These are phyloP conservation scores for Papilio polytes DNA, from an alignment of 1,140 invertebrate genomes.

Conservation along the genomic window DNA sequence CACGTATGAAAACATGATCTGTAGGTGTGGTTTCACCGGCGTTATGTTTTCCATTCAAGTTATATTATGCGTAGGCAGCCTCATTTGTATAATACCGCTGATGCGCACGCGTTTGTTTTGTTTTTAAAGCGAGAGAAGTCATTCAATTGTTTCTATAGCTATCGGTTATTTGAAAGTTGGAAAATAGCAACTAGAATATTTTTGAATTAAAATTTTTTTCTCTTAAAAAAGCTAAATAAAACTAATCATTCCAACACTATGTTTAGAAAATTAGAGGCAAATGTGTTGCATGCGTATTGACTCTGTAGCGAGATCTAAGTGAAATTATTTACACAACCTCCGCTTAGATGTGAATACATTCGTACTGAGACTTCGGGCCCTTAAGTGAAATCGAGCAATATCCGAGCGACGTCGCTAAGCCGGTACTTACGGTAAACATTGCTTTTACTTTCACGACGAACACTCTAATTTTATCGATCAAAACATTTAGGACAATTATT, in stretches of 20 bases:
- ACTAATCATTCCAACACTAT: not conserved
- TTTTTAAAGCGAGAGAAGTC: not conserved
- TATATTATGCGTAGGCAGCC: conserved; percentile 6
- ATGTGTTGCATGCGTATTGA: not conserved
- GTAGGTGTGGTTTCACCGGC: conserved; percentile 32
- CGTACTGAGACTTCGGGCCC: not conserved
- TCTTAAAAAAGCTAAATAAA: not conserved
- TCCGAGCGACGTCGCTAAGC: not conserved
- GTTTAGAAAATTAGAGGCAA: not conserved
- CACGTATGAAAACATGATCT: conserved; percentile 30
- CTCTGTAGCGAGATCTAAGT: not conserved
- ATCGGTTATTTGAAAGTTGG: not conserved
- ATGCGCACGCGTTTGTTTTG: conserved; percentile 24
- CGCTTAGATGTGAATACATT: not conserved
- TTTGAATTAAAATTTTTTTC: not conserved
- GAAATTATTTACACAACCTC: conserved; percentile 25
- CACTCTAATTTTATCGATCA: conserved; percentile 5
- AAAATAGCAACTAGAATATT: not conserved
- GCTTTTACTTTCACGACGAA: conserved; percentile 31
- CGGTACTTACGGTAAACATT: conserved; percentile 15
- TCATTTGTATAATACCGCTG: conserved; percentile 26
- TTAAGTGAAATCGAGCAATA: conserved; percentile 20
- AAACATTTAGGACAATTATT: conserved; percentile 17
- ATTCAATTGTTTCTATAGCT: not conserved
- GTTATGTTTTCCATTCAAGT: conserved; percentile 34